These are phyloP conservation scores for Leptatherina wallacei DNA, from an alignment of 2,797 vertebrate genomes.

Conservation along the genomic window DNA sequence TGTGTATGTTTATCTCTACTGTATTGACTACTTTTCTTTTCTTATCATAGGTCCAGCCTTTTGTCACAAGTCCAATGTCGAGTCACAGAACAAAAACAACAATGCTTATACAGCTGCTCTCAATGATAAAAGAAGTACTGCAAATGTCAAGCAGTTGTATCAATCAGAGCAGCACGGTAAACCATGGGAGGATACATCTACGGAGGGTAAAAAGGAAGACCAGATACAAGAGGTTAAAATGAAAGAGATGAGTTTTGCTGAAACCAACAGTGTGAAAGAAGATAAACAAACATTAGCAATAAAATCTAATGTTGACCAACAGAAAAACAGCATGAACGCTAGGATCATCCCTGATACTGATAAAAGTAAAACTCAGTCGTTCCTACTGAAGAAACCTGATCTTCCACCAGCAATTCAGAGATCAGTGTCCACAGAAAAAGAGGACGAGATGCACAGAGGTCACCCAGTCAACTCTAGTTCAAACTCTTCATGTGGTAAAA, in stretches of 20 bases:
- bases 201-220: slow-evolving; percentile 37
- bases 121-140: slow-evolving; percentile 39
- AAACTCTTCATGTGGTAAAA: slow-evolving; percentile 66
- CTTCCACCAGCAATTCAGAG: slow-evolving; percentile 34
- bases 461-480: slow-evolving; percentile 38
- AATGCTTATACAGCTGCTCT: slow-evolving; percentile 77
- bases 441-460: slow-evolving; percentile 43
- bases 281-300: slow-evolving; percentile 36
- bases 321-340: slow-evolving; percentile 37
- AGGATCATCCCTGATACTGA: slow-evolving; percentile 37
- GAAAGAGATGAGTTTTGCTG: slow-evolving; percentile 15
- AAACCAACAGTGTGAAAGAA: slow-evolving; percentile 35
- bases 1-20: neutral
- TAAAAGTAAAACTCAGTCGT: slow-evolving; percentile 32
- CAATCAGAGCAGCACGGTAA: slow-evolving; percentile 33
- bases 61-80: slow-evolving; percentile 45
- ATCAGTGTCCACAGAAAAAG: slow-evolving; percentile 24
- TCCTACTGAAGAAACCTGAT: slow-evolving; percentile 48
- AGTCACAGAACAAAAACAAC: slow-evolving; percentile 86
- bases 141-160: slow-evolving; percentile 27
- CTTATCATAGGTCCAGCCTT: slow-evolving; percentile 41
- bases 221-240: slow-evolving; percentile 33
- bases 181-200: slow-evolving; percentile 30
- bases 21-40: neutral
- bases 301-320: slow-evolving; percentile 54